Percentiles rank a stretch among this genome's conserved stretches.
These are phyloP conservation scores for Eriosoma lanigerum DNA, from an alignment of 1,140 invertebrate genomes.

Conservation along the genomic window DNA sequence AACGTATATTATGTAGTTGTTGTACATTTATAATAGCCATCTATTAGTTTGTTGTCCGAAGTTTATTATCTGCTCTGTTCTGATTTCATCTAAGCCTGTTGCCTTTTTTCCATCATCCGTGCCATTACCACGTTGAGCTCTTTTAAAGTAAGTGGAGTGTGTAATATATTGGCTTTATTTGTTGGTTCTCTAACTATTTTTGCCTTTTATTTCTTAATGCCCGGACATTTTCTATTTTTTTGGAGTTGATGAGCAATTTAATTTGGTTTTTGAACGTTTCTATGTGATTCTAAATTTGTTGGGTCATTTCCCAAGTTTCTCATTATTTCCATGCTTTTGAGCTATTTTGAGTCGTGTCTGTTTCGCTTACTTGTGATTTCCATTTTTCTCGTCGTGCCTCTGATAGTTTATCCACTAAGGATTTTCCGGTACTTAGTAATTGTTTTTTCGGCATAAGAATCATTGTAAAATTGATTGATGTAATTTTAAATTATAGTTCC, in stretches of 20 bases:
- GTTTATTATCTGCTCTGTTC: conserved; percentile 7
- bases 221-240: not conserved
- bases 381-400: conserved; percentile 36
- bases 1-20: not conserved
- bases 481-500: not conserved
- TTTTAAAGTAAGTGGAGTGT: not conserved
- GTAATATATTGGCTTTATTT: not conserved
- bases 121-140: not conserved
- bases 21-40: not conserved
- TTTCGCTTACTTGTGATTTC: conserved; percentile 8
- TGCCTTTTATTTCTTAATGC: not conserved
- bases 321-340: conserved; percentile 36
- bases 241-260: not conserved
- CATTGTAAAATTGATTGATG: conserved; percentile 8
- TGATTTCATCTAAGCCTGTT: not conserved
- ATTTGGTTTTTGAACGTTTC: not conserved
- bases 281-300: not conserved
- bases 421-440: not conserved
- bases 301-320: conserved; percentile 33
- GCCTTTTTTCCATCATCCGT: not conserved
- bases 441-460: conserved; percentile 33
- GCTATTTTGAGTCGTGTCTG: conserved; percentile 35
- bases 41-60: conserved; percentile 20
- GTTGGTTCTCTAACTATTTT: not conserved
- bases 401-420: not conserved